Conservation (phyloP, 2,888 invertebrate species). For the Brachylomia viminalis region DNA sequence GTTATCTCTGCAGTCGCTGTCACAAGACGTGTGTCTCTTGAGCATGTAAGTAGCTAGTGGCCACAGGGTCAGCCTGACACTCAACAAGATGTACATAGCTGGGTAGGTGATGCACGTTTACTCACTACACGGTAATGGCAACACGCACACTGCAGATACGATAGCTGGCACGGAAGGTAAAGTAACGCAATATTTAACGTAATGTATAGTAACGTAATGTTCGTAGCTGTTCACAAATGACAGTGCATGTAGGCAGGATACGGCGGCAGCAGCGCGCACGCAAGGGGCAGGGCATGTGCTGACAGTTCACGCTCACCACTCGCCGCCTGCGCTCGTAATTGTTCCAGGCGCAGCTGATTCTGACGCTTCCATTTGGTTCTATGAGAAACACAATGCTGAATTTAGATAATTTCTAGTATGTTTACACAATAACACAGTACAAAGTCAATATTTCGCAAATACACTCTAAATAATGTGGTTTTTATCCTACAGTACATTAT, state of each 20-base stretch:
- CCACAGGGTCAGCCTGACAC: not conserved
- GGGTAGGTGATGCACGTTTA: not conserved
- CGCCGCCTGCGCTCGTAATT: constrained; percentile 95
- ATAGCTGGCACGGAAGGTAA: not conserved
- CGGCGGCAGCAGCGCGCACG: constrained; percentile 85
- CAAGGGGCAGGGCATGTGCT: constrained; percentile 84
- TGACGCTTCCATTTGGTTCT: constrained; percentile 97
- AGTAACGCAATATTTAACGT: not conserved
- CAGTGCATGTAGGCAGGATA: constrained; percentile 89
- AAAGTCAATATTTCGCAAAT: not conserved
- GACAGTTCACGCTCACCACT: constrained; percentile 91
- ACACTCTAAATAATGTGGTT: not conserved
- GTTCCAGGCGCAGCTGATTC: constrained; percentile 96
- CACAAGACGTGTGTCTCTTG: not conserved
- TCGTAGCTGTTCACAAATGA: constrained; percentile 76
- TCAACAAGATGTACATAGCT: not conserved
- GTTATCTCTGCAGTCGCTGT: not conserved
- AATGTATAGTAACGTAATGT: not conserved
- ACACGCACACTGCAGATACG: not conserved
- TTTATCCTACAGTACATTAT: not conserved
- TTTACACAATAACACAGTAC: not conserved
- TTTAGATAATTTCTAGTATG: too few species aligned
- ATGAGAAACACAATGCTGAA: constrained; percentile 11
- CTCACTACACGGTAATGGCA: not conserved
- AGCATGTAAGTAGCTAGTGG: not conserved